Evolutionary conservation across 2,113 vertebrate species (phyloP).

Genomic region (Nyctereutes procyonoides): DNA sequence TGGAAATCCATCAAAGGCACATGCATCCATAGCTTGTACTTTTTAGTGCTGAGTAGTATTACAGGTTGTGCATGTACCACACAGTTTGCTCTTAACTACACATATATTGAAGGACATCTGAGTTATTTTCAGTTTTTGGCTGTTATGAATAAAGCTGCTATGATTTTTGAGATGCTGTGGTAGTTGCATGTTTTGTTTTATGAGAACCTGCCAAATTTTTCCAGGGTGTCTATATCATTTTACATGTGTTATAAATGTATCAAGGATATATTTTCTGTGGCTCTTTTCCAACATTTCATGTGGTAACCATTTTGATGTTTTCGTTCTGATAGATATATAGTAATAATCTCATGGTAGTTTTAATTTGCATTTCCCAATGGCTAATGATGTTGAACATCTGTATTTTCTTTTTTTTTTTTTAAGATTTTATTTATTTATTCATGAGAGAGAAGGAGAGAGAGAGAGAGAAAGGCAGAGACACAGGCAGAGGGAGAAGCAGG

Average conservation of each 20-base stretch:
- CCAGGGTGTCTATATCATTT: not conserved
- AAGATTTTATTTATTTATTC: no score
- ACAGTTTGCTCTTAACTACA: not conserved
- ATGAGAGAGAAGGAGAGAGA: no score
- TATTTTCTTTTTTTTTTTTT: not conserved
- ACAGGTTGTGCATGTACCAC: not conserved
- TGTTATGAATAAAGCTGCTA: not conserved
- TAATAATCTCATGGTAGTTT: not conserved
- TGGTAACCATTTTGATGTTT: not conserved
- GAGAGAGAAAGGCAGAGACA: no score
- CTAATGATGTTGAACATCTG: not conserved
- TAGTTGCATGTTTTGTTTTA: not conserved
- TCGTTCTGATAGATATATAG: not conserved
- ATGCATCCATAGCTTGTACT: not conserved
- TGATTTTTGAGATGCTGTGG: not conserved
- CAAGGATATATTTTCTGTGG: not conserved
- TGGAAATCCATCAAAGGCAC: not conserved
- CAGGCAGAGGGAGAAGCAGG: no score
- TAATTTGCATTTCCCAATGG: not conserved
- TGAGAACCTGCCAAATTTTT: not conserved
- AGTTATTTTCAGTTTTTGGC: not conserved
- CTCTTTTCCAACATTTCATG: not conserved
- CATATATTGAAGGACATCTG: not conserved
- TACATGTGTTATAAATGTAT: not conserved
- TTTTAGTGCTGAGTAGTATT: not conserved